Evolutionary conservation across 2,797 vertebrate species (phyloP).

Genomic region (Malurus leucopterus): DNA sequence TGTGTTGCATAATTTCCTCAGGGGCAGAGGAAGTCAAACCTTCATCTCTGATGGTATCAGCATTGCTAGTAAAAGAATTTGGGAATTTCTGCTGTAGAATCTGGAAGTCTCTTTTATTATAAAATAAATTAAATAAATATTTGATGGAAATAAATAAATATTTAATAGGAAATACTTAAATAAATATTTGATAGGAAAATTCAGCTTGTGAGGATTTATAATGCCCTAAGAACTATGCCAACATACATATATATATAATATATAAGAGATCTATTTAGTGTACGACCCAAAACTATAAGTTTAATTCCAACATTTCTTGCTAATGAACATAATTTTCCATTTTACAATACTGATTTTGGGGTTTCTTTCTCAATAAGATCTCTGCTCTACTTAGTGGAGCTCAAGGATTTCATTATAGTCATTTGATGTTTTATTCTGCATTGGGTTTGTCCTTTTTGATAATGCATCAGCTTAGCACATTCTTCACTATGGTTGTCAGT

Average conservation of each 20-base stretch:
- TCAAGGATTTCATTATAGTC: not conserved
- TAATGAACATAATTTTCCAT: not conserved
- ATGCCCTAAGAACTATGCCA: not conserved
- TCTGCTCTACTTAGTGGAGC: not conserved
- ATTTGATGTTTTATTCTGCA: not conserved
- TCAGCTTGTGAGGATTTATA: not conserved
- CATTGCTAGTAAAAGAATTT: not conserved
- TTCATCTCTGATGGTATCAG: not conserved
- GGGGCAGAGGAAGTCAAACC: not conserved
- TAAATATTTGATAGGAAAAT: not conserved
- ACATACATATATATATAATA: not conserved
- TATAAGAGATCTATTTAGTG: not conserved
- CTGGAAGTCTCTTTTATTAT: not conserved
- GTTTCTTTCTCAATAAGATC: not conserved
- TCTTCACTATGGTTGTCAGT: not conserved
- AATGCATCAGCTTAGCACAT: not conserved
- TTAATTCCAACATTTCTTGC: not conserved
- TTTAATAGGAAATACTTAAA: not conserved
- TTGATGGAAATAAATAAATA: not conserved
- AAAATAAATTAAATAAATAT: not conserved
- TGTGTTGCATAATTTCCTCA: not conserved
- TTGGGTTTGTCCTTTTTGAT: not conserved
- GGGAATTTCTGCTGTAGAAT: not conserved
- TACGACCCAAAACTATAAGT: not conserved
- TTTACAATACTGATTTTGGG: no score